A percentile compares a stretch with the other conserved stretches of the same genome.
phyloP scores from a whole-genome alignment of 2,113 vertebrate species.

The Phrynocephalus versicolor region DNA sequence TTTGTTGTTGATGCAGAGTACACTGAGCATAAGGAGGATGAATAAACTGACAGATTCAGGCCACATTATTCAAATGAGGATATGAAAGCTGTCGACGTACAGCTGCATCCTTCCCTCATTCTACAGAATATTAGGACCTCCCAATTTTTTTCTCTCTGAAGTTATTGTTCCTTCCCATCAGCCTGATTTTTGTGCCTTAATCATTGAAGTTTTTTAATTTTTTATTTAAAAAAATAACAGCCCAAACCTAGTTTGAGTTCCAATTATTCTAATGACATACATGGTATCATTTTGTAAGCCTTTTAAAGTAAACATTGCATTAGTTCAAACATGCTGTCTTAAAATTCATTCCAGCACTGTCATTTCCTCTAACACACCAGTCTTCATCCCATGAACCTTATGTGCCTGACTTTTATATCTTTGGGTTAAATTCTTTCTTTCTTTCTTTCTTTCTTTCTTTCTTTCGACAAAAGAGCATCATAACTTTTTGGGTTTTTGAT shows the following conservation, averaged over 20 bases:
- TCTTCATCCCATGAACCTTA: slow-evolving; percentile 15
- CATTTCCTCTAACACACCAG: slow-evolving; percentile 26
- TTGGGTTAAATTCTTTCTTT: not conserved
- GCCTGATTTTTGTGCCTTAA: slow-evolving; percentile 77
- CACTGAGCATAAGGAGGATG: slow-evolving; percentile 94
- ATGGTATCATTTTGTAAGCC: slow-evolving; percentile 76
- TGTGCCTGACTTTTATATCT: slow-evolving; percentile 10
- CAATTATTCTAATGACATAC: slow-evolving; percentile 74
- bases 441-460: not conserved
- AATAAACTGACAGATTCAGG: slow-evolving; percentile 96
- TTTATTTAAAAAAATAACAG: slow-evolving; percentile 38
- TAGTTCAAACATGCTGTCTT: slow-evolving; percentile 74
- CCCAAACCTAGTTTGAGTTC: slow-evolving; percentile 69
- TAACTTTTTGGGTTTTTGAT: too few relatives aligned
- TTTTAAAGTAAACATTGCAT: slow-evolving; percentile 75
- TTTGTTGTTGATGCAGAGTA: slow-evolving; percentile 91
- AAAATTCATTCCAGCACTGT: slow-evolving; percentile 16
- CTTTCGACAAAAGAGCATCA: too few relatives aligned
- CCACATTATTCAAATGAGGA: slow-evolving; percentile 99
- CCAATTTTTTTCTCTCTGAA: slow-evolving; percentile 71
- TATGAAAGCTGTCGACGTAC: slow-evolving; percentile 89
- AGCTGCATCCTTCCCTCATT: slow-evolving; percentile 87
- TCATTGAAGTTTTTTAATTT: slow-evolving; percentile 74
- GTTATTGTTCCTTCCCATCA: slow-evolving; percentile 78
- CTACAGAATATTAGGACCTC: slow-evolving; percentile 88